Base-by-base conservation (phyloP, 2,888 invertebrate species). In the Drosophila mercatorum region DNA sequence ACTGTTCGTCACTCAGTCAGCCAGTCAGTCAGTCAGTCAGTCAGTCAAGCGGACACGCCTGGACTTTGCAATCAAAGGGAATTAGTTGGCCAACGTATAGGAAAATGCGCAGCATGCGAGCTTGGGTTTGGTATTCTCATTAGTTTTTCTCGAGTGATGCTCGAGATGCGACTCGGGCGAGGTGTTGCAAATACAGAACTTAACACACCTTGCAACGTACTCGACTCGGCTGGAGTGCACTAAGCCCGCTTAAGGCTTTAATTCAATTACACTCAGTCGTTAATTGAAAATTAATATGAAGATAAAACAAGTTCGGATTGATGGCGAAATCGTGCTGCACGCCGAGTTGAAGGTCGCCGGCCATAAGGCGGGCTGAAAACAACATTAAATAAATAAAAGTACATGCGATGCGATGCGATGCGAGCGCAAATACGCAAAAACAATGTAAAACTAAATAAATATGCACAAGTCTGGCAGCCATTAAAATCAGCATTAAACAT, bases 31-130 rank as follows among this genome's bases (percentile, higher is more conserved):
- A 46, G 63, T 41, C 47, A 11, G 41, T 11, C 55, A 61, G 34
- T 40, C 61, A 70, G 66, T 46, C 71, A 67, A 80, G 26, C 64
- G 49, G 22, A 41, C 52, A 26, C 58, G 22, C 46, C 43, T 31
- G 36, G 26, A 61, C 38, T 66, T 70, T 70, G 60, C 69, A 82
- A 85, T 82, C 86, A 86, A 83, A 82, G 78, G 68, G 78, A 87
- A 88, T 88, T 84, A 84, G 88, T 80, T 81, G 68, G 57, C 57
- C 53, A 62, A 49, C 59, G 51, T 43, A 65, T 62, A 70, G 60
- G 49, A 49, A 26, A 60, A 68, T 41, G 46, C 46, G 41, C 44
- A 55, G 62, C 68, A 47, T 44, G 61, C 56, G 62, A 51, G 64
- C 55, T 64, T 55, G 63, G 4, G 75, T 49, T 70, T 75, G 63